Percentiles rank a stretch among this genome's conserved stretches.
Conservation (phyloP, 2,797 vertebrate genomes). For the Thamnophis elegans region DNA sequence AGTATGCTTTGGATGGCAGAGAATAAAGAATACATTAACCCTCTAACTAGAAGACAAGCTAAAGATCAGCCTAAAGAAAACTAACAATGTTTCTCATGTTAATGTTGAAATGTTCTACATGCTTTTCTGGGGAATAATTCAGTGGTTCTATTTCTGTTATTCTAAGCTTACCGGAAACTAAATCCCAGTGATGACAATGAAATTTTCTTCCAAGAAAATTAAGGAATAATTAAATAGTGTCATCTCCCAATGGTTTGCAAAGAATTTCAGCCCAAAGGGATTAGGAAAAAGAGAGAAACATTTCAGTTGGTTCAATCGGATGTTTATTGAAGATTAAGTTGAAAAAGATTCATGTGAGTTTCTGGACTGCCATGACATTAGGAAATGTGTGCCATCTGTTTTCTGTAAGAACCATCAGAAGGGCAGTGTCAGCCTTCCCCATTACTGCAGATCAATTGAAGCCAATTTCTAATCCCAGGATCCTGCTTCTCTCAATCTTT, state of each 20-base stretch:
- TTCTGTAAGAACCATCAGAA: background rate
- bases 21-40: conserved; percentile 64
- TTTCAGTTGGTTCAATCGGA: background rate
- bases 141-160: background rate
- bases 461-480: background rate
- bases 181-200: background rate
- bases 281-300: background rate
- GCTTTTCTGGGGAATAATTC: background rate
- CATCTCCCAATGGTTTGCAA: background rate
- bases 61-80: conserved; percentile 44
- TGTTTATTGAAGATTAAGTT: background rate
- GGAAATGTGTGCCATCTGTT: background rate
- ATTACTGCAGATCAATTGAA: background rate
- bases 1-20: conserved; percentile 56
- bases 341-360: background rate
- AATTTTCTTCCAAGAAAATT: background rate
- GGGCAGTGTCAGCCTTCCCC: background rate
- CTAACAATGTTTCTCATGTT: background rate
- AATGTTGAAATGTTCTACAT: background rate
- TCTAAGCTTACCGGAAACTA: background rate
- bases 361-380: background rate
- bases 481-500: background rate
- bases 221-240: background rate
- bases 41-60: conserved; percentile 49
- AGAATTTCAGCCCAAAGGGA: background rate